A percentile compares a stretch with the other conserved stretches of the same genome.
Conservation (phyloP, 2,888 invertebrate genomes). For the Plebejus anna region DNA sequence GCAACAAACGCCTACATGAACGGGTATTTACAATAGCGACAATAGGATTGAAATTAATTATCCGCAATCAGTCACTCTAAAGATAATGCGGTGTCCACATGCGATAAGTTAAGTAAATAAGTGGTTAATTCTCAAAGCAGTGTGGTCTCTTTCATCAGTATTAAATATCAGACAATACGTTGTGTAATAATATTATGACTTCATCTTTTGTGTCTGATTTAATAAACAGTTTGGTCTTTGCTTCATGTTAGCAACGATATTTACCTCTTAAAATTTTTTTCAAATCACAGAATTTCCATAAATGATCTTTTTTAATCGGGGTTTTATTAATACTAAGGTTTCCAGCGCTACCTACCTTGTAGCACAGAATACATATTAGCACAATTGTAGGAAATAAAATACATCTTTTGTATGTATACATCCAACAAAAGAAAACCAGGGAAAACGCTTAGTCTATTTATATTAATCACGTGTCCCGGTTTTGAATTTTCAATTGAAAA, state of each 20-base stretch:
- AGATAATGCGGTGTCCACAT: constrained; percentile 1
- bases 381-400: not conserved
- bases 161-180: not conserved
- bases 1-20: not conserved
- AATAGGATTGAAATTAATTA: constrained; percentile 21
- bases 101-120: constrained; percentile 24
- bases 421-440: not conserved
- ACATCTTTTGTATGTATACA: not conserved
- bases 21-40: constrained; percentile 8
- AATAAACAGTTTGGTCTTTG: not conserved
- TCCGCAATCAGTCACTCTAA: constrained; percentile 17
- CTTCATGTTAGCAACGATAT: not conserved
- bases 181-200: constrained; percentile 1
- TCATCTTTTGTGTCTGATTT: not conserved
- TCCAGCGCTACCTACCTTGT: not conserved
- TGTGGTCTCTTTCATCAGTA: constrained; percentile 9
- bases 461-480: not conserved
- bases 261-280: not conserved
- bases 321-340: not conserved
- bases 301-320: not conserved
- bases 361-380: not conserved
- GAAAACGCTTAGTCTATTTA: not conserved
- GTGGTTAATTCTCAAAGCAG: not conserved
- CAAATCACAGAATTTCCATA: not conserved
- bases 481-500: not conserved